Conservation (phyloP, 1,140 invertebrate genomes). For the Steinernema khuongi region DNA sequence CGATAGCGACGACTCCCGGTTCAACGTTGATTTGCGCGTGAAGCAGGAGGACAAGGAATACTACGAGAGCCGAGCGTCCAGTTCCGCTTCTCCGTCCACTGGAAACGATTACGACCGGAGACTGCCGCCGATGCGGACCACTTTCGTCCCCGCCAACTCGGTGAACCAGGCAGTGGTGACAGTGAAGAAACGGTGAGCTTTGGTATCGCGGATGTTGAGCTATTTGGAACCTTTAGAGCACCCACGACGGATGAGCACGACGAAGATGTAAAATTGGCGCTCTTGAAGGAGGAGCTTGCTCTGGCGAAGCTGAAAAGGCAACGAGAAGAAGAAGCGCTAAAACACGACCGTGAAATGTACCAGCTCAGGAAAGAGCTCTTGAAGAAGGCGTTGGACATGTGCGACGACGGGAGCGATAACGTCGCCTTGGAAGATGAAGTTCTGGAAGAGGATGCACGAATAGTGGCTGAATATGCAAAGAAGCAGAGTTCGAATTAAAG, state of each 20-base stretch:
- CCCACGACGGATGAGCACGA: background rate
- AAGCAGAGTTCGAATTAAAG: too few species aligned
- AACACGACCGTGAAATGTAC: background rate
- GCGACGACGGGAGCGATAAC: too few species aligned
- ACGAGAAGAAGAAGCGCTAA: background rate
- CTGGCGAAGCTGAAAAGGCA: background rate
- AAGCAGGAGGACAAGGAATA: background rate
- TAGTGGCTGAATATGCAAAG: background rate
- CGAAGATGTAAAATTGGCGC: background rate
- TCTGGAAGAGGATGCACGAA: background rate
- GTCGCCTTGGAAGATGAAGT: background rate
- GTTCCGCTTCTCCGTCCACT: background rate
- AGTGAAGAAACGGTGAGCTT: background rate
- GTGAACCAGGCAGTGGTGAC: background rate
- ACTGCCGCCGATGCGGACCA: background rate
- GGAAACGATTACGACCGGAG: background rate
- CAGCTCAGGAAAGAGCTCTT: background rate
- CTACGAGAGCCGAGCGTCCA: background rate
- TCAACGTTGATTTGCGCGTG: background rate
- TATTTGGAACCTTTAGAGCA: background rate
- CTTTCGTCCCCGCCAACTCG: background rate
- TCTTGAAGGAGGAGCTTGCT: background rate
- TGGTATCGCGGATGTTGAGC: background rate
- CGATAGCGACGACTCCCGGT: too few species aligned
- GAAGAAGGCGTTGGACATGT: background rate